Evolutionary conservation across 1,140 invertebrate genomes (phyloP).

Genomic region (Euwallacea fornicatus): DNA sequence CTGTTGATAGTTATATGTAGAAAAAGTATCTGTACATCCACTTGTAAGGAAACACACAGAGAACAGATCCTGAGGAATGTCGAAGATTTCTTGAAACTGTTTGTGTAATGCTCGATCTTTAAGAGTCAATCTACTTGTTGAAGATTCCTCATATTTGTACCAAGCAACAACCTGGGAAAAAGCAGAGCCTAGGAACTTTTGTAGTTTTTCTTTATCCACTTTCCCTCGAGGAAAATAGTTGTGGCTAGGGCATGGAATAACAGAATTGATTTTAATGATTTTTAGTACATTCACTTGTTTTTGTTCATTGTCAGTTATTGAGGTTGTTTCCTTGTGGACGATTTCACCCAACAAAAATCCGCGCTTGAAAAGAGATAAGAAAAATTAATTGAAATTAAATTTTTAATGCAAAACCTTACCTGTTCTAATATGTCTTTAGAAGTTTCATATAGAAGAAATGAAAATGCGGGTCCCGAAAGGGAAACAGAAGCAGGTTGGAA

Average conservation of each 20-base stretch:
- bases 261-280: conserved; percentile 44
- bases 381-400: conserved; percentile 14
- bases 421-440: conserved; percentile 38
- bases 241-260: conserved; percentile 39
- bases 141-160: conserved; percentile 38
- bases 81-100: conserved; percentile 39
- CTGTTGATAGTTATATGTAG: conserved; percentile 47
- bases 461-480: conserved; percentile 43
- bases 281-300: conserved; percentile 40
- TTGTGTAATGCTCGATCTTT: conserved; percentile 44
- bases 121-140: conserved; percentile 38
- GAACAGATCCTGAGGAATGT: conserved; percentile 41
- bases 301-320: conserved; percentile 45
- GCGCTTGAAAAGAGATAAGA: conserved; percentile 34
- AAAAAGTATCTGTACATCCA: conserved; percentile 38
- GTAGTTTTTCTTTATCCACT: conserved; percentile 40
- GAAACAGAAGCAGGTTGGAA: conserved; percentile 42
- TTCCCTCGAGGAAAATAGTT: conserved; percentile 39
- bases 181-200: conserved; percentile 36
- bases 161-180: conserved; percentile 42
- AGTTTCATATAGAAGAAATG: conserved; percentile 44
- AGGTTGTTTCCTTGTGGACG: conserved; percentile 40
- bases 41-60: conserved; percentile 45
- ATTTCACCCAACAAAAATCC: conserved; percentile 46
- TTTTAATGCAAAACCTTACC: conserved; percentile 30